Evolutionary conservation across 2,888 invertebrate genomes (phyloP).

Genomic region (Caenorhabditis doughertyi): DNA sequence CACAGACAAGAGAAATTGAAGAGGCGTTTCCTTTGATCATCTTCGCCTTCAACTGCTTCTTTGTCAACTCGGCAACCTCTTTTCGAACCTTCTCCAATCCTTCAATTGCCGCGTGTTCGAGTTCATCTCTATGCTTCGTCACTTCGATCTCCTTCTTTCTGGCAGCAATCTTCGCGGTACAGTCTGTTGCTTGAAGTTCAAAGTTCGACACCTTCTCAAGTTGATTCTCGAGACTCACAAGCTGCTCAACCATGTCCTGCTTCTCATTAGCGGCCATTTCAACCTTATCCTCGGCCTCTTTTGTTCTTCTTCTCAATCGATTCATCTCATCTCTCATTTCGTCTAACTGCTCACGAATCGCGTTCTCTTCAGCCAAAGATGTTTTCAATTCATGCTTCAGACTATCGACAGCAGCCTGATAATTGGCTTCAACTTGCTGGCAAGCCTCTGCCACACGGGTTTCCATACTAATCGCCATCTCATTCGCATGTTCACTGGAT

Average conservation of each 20-base stretch:
- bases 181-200: constrained; percentile 35
- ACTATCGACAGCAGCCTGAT: background rate
- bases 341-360: constrained; percentile 12
- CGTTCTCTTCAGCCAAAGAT: constrained; percentile 29
- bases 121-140: background rate
- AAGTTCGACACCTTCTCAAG: constrained; percentile 22
- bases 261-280: constrained; percentile 19
- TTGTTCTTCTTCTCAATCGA: background rate
- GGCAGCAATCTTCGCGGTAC: constrained; percentile 14
- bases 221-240: constrained; percentile 21
- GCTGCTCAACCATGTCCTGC: constrained; percentile 12
- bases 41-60: constrained; percentile 31
- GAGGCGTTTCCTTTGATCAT: constrained; percentile 41
- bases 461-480: constrained; percentile 25
- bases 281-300: constrained; percentile 40
- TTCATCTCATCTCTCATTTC: constrained; percentile 9
- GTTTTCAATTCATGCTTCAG: constrained; percentile 13
- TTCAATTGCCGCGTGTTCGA: constrained; percentile 32
- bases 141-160: constrained; percentile 39
- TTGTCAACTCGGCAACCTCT: constrained; percentile 37
- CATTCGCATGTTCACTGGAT: constrained; percentile 11
- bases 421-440: background rate
- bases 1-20: constrained; percentile 39
- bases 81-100: constrained; percentile 44
- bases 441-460: constrained; percentile 13